These are phyloP conservation scores for Numida meleagris DNA, from an alignment of 2,113 vertebrate genomes.

Conservation along the genomic window DNA sequence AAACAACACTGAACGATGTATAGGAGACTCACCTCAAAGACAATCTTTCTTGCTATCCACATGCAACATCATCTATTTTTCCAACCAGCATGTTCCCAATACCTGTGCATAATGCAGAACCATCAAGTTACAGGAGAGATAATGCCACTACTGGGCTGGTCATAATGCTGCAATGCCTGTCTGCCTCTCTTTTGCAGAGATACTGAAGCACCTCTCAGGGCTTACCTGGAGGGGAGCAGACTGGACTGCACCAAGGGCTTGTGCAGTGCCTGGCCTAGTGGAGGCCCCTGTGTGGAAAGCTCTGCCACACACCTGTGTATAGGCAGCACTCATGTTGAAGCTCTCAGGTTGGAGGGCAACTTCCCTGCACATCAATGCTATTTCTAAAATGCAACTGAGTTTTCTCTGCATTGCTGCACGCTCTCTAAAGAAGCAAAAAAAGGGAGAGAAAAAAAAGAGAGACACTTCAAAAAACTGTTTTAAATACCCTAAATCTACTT, in stretches of 20 bases:
- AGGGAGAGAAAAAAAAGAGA: background rate
- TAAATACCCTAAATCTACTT: background rate
- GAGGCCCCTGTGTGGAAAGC: background rate
- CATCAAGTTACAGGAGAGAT: rapidly evolving
- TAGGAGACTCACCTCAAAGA: background rate
- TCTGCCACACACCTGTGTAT: rapidly evolving
- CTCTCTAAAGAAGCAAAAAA: background rate
- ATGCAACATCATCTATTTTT: background rate
- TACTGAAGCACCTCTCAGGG: rapidly evolving
- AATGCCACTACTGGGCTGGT: background rate
- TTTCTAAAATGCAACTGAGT: background rate
- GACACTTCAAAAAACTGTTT: background rate
- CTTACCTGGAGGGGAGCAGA: background rate
- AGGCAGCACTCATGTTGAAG: rapidly evolving
- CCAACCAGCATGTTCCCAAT: background rate
- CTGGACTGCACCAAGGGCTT: rapidly evolving
- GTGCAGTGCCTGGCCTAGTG: background rate
- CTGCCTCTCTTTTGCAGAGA: background rate
- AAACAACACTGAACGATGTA: background rate
- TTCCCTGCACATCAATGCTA: background rate
- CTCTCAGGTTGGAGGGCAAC: background rate
- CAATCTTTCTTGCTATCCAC: background rate
- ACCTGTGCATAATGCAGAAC: rapidly evolving
- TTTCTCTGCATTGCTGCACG: background rate
- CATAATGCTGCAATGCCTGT: rapidly evolving